Conservation (phyloP, 2,113 vertebrate genomes). For the Struthio camelus region DNA sequence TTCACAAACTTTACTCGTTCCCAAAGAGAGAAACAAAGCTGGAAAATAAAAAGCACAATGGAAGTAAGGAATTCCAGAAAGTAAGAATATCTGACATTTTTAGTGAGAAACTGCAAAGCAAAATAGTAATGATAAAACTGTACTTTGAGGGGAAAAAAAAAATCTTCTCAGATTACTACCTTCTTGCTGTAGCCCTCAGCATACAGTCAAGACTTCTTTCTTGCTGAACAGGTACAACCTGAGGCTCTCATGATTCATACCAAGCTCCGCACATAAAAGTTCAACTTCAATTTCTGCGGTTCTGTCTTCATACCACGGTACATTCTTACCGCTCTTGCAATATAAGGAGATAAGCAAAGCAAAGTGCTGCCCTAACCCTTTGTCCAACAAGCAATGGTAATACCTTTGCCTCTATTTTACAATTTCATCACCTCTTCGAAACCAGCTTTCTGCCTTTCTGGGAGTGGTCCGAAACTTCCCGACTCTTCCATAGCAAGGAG, state of each 20-base stretch:
- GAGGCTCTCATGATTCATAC: not conserved
- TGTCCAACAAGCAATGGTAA: not conserved
- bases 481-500: not conserved
- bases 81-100: not conserved
- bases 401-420: not conserved
- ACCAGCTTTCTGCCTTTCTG: not conserved
- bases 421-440: not conserved
- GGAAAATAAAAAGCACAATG: not conserved
- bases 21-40: not conserved
- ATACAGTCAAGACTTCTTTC: not conserved
- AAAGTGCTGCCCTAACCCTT: not conserved
- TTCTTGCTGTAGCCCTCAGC: not conserved
- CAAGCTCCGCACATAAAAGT: not conserved
- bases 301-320: not conserved
- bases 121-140: not conserved
- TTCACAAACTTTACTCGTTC: not conserved
- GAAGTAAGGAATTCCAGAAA: not conserved
- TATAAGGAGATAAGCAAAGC: not conserved
- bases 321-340: not conserved
- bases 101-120: not conserved
- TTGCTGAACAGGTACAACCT: not conserved
- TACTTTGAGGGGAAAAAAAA: not conserved
- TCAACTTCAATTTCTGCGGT: not conserved
- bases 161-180: not conserved
- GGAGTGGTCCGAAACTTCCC: not conserved